Evolutionary conservation across 64 coral and sea anemone species (phyloP), one percentile per base, ranked within the genome.

Genomic region (Montipora efflorescens): DNA sequence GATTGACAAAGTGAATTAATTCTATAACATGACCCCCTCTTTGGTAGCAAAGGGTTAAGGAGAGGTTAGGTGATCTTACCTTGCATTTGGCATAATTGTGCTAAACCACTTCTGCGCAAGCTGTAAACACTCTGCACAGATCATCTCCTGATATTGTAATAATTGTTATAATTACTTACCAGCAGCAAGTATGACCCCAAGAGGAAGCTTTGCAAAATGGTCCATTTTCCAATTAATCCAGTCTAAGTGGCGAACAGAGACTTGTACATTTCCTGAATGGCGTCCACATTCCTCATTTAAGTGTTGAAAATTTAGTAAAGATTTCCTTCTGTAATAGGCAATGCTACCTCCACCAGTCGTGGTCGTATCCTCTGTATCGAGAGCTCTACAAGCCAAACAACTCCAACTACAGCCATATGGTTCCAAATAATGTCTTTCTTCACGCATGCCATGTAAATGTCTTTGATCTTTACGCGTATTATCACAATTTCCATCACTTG

Each of bases 141-240:
- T 36, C 36, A 36, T 36, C 36, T 36, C 36, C 36, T 36, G 36
- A 36, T 36, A 36, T 36, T 36, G 36, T 36, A 36, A 57, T 57
- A 86, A 21, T 47, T 15, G 4, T 22, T 15, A 10, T 53, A 2
- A 11, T 47, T 12, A 44, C n/a, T 43, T 88, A 93, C 92, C 92
- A 72, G 92, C 74, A 87, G 92, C 92, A 11, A 93, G 5, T 5
- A 93, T 88, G 16, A 93, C 21, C 4, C 77, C 92, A 73, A 52
- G 23, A 3, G 59, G 28, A 44, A 87, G 72, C 79, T 16, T 79
- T 78, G 58, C 12, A 3, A 88, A 80, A 15, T 93, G 83, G 18
- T 68, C 50, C 21, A 9, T 58, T 16, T 43, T 58, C 18, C 76
- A 49, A 55, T 16, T 80, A 67, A 53, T 64, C 92, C 92, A 93